phyloP scores from a whole-genome alignment of 2,113 vertebrate species.

The Heterocephalus glaber region DNA sequence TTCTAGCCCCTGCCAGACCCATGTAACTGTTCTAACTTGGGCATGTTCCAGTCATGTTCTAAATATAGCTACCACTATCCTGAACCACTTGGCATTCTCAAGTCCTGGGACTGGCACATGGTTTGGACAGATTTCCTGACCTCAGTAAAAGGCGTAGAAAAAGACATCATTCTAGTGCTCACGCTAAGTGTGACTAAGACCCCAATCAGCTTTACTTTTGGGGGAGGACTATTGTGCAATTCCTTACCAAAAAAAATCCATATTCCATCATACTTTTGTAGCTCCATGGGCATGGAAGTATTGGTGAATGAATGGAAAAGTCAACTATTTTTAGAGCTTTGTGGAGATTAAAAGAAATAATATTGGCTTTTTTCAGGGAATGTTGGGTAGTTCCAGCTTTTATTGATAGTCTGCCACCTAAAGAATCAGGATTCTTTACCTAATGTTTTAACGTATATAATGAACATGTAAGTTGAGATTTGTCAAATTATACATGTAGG shows the following conservation, averaged over 20 bases:
- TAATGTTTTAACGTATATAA: not conserved
- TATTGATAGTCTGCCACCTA: not conserved
- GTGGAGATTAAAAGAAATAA: not conserved
- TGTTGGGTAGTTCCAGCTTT: not conserved
- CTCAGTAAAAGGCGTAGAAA: not conserved
- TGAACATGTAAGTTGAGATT: not conserved
- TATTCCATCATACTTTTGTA: not conserved
- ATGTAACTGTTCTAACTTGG: not conserved
- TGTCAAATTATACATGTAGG: not conserved
- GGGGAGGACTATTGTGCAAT: not conserved
- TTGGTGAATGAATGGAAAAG: slow-evolving; percentile 17
- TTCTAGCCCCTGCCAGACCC: not conserved
- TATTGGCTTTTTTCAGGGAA: not conserved
- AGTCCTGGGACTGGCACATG: not conserved
- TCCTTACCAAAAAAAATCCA: not conserved
- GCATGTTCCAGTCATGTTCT: not conserved
- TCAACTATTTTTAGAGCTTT: not conserved
- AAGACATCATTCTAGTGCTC: not conserved
- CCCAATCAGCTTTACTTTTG: not conserved
- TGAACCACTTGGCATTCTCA: not conserved
- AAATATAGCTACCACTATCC: not conserved
- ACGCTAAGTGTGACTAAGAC: not conserved
- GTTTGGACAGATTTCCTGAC: not conserved
- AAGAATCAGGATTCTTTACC: not conserved
- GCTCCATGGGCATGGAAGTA: not conserved